Evolutionary conservation across 2,113 vertebrate species (phyloP), one percentile per base, ranked within the genome.

Genomic region (Erythrocebus patas): DNA sequence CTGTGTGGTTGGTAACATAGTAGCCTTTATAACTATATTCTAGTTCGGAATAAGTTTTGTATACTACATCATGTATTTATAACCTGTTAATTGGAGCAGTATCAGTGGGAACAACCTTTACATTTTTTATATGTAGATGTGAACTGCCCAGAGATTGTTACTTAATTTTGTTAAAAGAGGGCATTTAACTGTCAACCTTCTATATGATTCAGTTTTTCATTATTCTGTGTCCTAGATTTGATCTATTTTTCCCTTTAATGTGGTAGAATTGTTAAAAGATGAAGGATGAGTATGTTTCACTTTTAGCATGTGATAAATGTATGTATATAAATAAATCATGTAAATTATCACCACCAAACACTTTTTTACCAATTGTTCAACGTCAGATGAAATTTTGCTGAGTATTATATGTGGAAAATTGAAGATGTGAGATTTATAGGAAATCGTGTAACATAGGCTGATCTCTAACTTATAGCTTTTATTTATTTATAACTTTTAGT

Each of bases 41-140:
- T 96, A 55, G 25, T 93, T 93, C 35, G 72, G 22, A 96, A 66
- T 90, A 72, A 6, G 22, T 97, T 97, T 90, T 68, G 27, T 89
- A 45, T 92, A 87, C 8, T 95, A 14, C 79, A 25, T 92, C 20
- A 43, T 92, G 43, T 84, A 90, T 96, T 88, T 20, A 89, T 92
- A 90, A 96, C 45, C 30, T 88, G n/a, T 78, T 45, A 92, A 96
- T 72, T 93, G 64, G 14, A 95, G 55, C 30, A 83, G 13, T 87
- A 57, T 52, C 43, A 52, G 12, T 81, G 35, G 35, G 16, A 83
- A 10, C 82, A 97, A 87, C 95, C 22, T 30, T 52, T 23, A 64
- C 68, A 23, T 90, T 68, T 91, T 79, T 35, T 5, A 45, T 78
- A 75, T 70, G 22, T 73, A 70, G 25, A 48, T 27, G 12, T 35